Conservation (phyloP, 2,113 vertebrate genomes). For the Trichomycterus rosablanca region DNA sequence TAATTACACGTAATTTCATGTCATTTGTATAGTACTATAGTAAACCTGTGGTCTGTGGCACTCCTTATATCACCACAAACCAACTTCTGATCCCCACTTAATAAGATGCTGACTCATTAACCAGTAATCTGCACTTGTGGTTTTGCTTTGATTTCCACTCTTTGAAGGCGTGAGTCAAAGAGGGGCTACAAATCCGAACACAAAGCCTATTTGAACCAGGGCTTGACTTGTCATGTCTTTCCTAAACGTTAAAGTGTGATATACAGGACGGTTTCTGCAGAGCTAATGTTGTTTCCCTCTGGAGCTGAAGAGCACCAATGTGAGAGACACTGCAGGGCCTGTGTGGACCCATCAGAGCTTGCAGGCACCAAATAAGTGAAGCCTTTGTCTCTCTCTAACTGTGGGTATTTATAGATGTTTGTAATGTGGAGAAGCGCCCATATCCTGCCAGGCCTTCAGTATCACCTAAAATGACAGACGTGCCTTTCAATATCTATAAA, state of each 20-base stretch:
- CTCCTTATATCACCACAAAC: not conserved
- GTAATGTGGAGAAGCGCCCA: slow-evolving; percentile 31
- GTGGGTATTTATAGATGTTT: slow-evolving; percentile 46
- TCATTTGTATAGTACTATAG: not conserved
- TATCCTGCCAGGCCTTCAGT: slow-evolving; percentile 11
- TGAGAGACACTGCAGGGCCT: slow-evolving; percentile 44
- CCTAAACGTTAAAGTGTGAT: slow-evolving; percentile 10
- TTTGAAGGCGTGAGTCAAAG: slow-evolving; percentile 30
- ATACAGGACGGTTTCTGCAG: slow-evolving; percentile 26
- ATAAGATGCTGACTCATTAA: slow-evolving; percentile 8
- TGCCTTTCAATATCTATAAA: slow-evolving; percentile 27
- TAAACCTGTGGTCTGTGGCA: slow-evolving; percentile 4
- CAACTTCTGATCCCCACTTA: slow-evolving; percentile 14
- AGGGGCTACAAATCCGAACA: slow-evolving; percentile 20
- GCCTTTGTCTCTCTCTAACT: slow-evolving; percentile 42
- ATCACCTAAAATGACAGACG: slow-evolving; percentile 25
- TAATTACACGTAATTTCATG: not conserved
- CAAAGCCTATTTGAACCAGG: slow-evolving; percentile 26
- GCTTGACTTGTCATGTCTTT: slow-evolving; percentile 33
- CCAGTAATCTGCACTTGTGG: slow-evolving; percentile 17
- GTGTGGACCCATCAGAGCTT: slow-evolving; percentile 32
- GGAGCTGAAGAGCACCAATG: slow-evolving; percentile 29
- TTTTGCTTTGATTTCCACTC: slow-evolving; percentile 40
- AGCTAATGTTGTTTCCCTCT: slow-evolving; percentile 22
- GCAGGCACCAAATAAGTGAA: slow-evolving; percentile 41